A percentile compares a stretch with the other conserved stretches of the same genome.
phyloP scores from a whole-genome alignment of 1,140 invertebrate genomes.

The Rhagoletis pomonella region DNA sequence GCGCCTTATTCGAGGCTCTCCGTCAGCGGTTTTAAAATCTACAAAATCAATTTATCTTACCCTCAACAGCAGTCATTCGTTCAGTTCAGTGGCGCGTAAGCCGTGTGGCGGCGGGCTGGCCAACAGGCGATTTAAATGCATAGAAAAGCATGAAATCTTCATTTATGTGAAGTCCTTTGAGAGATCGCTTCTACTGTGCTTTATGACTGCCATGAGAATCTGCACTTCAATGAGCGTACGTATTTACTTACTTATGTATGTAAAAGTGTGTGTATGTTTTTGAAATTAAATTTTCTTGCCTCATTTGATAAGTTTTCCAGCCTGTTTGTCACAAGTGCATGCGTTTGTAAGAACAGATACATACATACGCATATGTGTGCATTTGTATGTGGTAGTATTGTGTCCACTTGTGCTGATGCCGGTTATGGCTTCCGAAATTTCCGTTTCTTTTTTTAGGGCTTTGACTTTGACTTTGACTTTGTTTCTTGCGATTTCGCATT shows the following conservation, averaged over 20 bases:
- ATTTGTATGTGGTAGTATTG: not conserved
- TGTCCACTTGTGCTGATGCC: not conserved
- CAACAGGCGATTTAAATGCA: not conserved
- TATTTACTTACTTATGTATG: not conserved
- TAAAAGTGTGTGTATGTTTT: not conserved
- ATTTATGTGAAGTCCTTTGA: constrained; percentile 37
- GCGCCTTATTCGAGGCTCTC: constrained; percentile 12
- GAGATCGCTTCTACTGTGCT: not conserved
- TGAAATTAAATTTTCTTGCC: constrained; percentile 42
- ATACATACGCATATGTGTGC: not conserved
- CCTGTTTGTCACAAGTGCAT: not conserved
- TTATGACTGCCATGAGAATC: not conserved
- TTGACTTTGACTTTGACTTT: constrained; percentile 41
- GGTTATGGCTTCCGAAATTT: not conserved
- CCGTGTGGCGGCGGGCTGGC: not conserved
- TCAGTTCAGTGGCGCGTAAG: not conserved
- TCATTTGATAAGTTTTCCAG: constrained; percentile 52
- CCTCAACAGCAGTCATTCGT: not conserved
- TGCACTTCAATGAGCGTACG: not conserved
- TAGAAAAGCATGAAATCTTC: not conserved
- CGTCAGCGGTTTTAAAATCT: constrained; percentile 45
- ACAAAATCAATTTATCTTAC: constrained; percentile 51
- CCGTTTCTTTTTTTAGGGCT: not conserved
- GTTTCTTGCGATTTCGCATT: not conserved
- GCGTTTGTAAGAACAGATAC: not conserved